Base-by-base conservation (phyloP, 2,888 invertebrate species). In the Agrochola lota region DNA sequence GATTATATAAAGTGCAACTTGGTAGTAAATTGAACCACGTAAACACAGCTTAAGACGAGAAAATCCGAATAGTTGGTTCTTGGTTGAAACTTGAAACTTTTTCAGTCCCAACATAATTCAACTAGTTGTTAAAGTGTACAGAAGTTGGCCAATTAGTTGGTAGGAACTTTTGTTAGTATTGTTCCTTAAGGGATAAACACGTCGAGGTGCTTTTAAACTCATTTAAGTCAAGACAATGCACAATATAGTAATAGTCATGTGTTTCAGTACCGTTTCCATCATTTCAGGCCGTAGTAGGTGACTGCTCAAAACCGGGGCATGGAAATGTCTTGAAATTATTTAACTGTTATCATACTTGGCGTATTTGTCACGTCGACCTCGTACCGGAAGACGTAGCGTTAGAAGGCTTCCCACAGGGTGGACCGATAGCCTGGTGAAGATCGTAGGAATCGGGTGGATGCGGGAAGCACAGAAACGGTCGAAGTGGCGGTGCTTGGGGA, bases 91-190 rank as follows among this genome's bases (percentile, higher is more conserved):
- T 89, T 84, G 40, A 77, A 89, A 89, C 89, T 90, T 91, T 92
- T 90, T 87, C 85, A 84, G 88, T 86, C 87, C 85, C 84, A 87
- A 89, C 87, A 90, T 91, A 91, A 91, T 91, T 91, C 91, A 90
- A 91, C 88, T 91, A 92, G 91, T 92, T 94, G 94, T 93, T 92
- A 90, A 93, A 94, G 92, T 91, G 91, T 90, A 88, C 89, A 89
- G 90, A 95, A 95, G 92, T 94, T 94, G 90, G 90, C 93, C 94
- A 95, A 95, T 95, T 94, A 93, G 93, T 92, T 91, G 86, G 90
- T 87, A 83, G 84, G 78, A 92, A 94, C 89, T 92, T 93, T 83
- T 90, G 88, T 89, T 90, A 84, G 87, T 90, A 88, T 90, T 90
- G 89, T 91, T 88, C 74, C 78, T 88, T 83, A 80, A 78, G 84